phyloP scores from a whole-genome alignment of 2,888 invertebrate species.

The Adela reaumurella region DNA sequence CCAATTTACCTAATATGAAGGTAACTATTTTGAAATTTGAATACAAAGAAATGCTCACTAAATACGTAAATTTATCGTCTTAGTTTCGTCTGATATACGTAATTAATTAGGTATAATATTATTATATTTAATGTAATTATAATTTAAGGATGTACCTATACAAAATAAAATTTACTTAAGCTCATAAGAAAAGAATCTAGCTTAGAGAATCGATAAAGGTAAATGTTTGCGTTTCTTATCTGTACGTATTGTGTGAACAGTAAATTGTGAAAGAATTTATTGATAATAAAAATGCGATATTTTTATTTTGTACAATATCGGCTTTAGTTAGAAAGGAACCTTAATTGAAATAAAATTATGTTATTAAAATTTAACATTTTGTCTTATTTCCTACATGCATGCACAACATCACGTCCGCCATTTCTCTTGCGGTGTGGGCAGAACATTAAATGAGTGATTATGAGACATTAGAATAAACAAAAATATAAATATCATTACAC shows the following conservation, averaged over 20 bases:
- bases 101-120: slow-evolving; percentile 47
- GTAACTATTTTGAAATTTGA: background rate
- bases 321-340: slow-evolving; percentile 50
- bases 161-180: slow-evolving; percentile 46
- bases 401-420: too few species aligned
- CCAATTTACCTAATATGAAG: too few species aligned
- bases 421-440: too few species aligned
- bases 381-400: too few species aligned
- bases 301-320: slow-evolving; percentile 55
- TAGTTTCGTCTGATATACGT: slow-evolving; percentile 50
- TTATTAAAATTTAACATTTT: slow-evolving; percentile 36
- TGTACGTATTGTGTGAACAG: slow-evolving; percentile 41
- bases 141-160: slow-evolving; percentile 23
- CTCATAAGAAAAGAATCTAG: slow-evolving; percentile 26
- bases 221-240: slow-evolving; percentile 51
- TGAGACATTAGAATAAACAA: too few species aligned
- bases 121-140: slow-evolving; percentile 36
- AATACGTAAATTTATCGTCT: slow-evolving; percentile 41
- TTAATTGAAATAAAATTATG: slow-evolving; percentile 57
- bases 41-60: slow-evolving; percentile 31
- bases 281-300: slow-evolving; percentile 37
- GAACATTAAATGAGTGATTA: too few species aligned
- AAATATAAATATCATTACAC: too few species aligned
- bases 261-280: slow-evolving; percentile 42
- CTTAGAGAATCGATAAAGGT: slow-evolving; percentile 40